These are phyloP conservation scores for Laupala kohalensis DNA, from an alignment of 1,140 invertebrate genomes.

Conservation along the genomic window DNA sequence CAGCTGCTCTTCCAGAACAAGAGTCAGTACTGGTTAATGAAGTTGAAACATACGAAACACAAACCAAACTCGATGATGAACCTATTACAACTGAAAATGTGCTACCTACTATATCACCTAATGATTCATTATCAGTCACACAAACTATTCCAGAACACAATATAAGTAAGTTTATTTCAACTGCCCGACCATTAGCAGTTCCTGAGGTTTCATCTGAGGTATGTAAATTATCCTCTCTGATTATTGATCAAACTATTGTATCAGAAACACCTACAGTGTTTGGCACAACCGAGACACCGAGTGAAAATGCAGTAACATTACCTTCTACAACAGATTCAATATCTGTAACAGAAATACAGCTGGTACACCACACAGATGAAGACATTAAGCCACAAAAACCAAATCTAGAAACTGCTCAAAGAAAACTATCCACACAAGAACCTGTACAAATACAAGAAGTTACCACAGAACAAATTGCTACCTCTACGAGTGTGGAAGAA, in stretches of 20 bases:
- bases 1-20: conserved; percentile 5
- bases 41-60: conserved; percentile 10
- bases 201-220: background rate
- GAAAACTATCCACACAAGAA: conserved; percentile 14
- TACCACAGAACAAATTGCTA: conserved; percentile 14
- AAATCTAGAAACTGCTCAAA: conserved; percentile 6
- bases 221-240: conserved; percentile 12
- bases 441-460: conserved; percentile 14
- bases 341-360: conserved; percentile 9
- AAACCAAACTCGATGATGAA: conserved; percentile 1
- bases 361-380: conserved; percentile 11
- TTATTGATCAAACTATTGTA: conserved; percentile 4
- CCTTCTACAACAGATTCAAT: conserved; percentile 6
- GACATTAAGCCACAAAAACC: conserved; percentile 11
- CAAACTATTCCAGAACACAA: conserved; percentile 9
- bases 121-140: conserved; percentile 14
- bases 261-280: conserved; percentile 10
- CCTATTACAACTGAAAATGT: conserved; percentile 8
- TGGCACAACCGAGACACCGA: background rate
- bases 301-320: conserved; percentile 2
- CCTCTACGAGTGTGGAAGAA: conserved; percentile 6
- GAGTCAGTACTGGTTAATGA: conserved; percentile 8
- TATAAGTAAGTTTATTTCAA: conserved; percentile 10
- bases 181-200: background rate
- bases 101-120: background rate